Evolutionary conservation across 2,113 vertebrate genomes (phyloP).

Genomic region (Dipodomys merriami): DNA sequence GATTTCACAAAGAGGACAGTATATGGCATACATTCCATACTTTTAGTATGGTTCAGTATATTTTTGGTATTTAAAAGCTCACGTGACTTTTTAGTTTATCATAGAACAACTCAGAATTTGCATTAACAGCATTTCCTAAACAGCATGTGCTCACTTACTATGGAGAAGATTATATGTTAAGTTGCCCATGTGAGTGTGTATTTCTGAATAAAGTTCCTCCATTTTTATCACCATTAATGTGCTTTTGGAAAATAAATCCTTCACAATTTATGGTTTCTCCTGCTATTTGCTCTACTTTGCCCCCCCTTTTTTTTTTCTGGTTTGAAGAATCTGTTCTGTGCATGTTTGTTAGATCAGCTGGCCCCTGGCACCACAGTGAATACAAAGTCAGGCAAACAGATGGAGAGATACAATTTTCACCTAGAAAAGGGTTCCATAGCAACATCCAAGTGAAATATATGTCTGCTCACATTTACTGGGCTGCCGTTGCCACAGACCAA

Average conservation of each 20-base stretch:
- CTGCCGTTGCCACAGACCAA: conserved; percentile 62
- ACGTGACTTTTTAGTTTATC: background rate
- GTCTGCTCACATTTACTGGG: conserved; percentile 69
- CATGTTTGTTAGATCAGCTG: conserved; percentile 86
- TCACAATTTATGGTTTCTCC: conserved; percentile 73
- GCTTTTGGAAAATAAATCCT: conserved; percentile 75
- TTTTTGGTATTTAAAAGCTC: conserved; percentile 1
- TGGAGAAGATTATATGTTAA: background rate
- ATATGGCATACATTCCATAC: background rate
- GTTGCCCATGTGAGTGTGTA: background rate
- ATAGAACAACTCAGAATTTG: background rate
- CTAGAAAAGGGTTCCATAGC: conserved; percentile 67
- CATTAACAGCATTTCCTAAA: conserved; percentile 18
- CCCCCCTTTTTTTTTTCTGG: conserved; percentile 4
- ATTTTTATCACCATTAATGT: background rate
- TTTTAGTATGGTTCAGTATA: conserved; percentile 10
- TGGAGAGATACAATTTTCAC: conserved; percentile 73
- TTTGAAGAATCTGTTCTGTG: conserved; percentile 76
- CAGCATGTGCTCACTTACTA: background rate
- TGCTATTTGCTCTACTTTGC: conserved; percentile 76
- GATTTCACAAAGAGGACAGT: background rate
- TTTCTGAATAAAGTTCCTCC: background rate
- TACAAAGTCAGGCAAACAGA: conserved; percentile 85
- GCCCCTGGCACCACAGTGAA: conserved; percentile 47
- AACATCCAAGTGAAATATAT: conserved; percentile 70